These are phyloP conservation scores for Bubalus kerabau DNA, from an alignment of 2,113 vertebrate species.

Conservation along the genomic window DNA sequence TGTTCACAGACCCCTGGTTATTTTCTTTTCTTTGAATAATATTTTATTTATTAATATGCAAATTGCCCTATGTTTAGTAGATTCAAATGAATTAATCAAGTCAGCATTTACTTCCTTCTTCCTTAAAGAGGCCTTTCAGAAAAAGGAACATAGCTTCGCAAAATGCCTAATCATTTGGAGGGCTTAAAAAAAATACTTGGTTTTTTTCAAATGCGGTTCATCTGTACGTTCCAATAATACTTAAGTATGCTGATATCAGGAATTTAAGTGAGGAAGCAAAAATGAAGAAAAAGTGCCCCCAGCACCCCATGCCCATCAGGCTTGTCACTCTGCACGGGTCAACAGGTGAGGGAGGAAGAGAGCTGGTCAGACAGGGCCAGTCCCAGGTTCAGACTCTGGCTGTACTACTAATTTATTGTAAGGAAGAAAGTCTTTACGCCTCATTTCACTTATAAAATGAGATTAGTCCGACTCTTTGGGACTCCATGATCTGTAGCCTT, in stretches of 20 bases:
- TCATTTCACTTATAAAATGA: background rate
- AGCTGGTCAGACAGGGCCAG: fast-evolving
- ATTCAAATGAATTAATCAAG: no score
- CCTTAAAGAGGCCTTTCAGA: background rate
- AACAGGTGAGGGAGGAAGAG: fast-evolving
- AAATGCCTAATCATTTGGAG: background rate
- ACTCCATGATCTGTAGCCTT: background rate
- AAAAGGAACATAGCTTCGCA: background rate
- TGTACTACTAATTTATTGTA: fast-evolving
- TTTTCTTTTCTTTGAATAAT: background rate
- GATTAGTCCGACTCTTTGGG: background rate
- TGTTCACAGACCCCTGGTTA: no score
- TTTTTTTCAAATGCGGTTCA: background rate
- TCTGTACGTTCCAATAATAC: fast-evolving
- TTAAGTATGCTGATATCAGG: fast-evolving
- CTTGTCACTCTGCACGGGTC: fast-evolving
- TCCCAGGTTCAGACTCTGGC: background rate
- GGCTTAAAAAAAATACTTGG: background rate
- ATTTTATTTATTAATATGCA: background rate
- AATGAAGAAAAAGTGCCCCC: fast-evolving
- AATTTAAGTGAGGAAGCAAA: background rate
- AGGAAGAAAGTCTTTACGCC: background rate
- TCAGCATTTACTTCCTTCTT: background rate
- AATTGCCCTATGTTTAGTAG: background rate
- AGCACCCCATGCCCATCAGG: fast-evolving